Evolutionary conservation across 2,888 invertebrate species (phyloP).

Genomic region (Melanostoma mellinum): DNA sequence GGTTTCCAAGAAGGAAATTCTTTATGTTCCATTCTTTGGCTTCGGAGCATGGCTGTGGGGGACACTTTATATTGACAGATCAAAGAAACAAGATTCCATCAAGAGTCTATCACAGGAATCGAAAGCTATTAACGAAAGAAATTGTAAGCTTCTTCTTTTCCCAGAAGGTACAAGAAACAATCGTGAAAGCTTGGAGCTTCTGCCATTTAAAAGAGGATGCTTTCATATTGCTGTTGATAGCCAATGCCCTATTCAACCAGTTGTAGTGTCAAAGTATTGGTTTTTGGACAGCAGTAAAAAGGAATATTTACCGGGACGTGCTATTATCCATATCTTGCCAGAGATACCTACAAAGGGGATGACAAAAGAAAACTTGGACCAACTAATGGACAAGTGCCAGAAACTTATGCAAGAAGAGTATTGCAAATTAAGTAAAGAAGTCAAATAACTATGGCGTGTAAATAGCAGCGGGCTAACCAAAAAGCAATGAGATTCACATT

Average conservation of each 20-base stretch:
- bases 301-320: constrained; percentile 84
- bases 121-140: constrained; percentile 85
- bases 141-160: constrained; percentile 92
- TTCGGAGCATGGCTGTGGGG: constrained; percentile 94
- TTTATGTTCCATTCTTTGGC: constrained; percentile 93
- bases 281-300: constrained; percentile 86
- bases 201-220: constrained; percentile 97
- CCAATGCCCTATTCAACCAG: constrained; percentile 92
- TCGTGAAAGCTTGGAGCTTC: constrained; percentile 85
- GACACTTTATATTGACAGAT: constrained; percentile 92
- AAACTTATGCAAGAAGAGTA: constrained; percentile 87
- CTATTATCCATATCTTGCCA: constrained; percentile 88
- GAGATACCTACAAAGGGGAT: constrained; percentile 86
- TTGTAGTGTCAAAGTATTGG: constrained; percentile 93
- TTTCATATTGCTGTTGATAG: constrained; percentile 95
- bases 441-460: constrained; percentile 34
- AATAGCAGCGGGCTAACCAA: no score
- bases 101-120: constrained; percentile 89
- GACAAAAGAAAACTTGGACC: constrained; percentile 85
- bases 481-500: no score
- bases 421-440: constrained; percentile 82
- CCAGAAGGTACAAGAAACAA: constrained; percentile 95
- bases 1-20: constrained; percentile 91
- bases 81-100: constrained; percentile 87
- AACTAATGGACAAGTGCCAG: constrained; percentile 87